A percentile compares a stretch with the other conserved stretches of the same genome.
Evolutionary conservation across 2,888 invertebrate genomes (phyloP).

Genomic region (Drosophila kanekoi): DNA sequence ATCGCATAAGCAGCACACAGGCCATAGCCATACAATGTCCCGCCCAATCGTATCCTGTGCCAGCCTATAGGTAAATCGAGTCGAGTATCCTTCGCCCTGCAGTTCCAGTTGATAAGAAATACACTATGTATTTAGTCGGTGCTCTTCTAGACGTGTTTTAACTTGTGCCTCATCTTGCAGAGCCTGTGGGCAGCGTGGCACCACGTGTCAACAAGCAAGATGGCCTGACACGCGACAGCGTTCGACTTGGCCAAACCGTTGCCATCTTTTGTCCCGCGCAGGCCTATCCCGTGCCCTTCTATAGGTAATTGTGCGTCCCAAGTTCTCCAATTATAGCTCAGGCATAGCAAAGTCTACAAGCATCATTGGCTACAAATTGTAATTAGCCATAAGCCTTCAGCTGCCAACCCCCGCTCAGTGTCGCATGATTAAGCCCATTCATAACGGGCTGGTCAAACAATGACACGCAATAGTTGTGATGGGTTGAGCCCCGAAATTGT

Average conservation of each 20-base stretch:
- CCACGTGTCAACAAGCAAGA: slow-evolving; percentile 90
- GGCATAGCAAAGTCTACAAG: slow-evolving; percentile 50
- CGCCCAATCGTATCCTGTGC: slow-evolving; percentile 89
- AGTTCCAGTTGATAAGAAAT: background rate
- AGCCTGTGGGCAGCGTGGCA: slow-evolving; percentile 86
- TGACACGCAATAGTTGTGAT: slow-evolving; percentile 50
- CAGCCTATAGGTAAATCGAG: slow-evolving; percentile 86
- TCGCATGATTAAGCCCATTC: slow-evolving; percentile 54
- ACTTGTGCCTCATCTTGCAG: slow-evolving; percentile 52
- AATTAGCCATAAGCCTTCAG: slow-evolving; percentile 47
- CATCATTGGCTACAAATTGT: slow-evolving; percentile 59
- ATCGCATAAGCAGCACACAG: slow-evolving; percentile 76
- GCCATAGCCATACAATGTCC: slow-evolving; percentile 89
- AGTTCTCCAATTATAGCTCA: slow-evolving; percentile 45
- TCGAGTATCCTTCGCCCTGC: slow-evolving; percentile 50
- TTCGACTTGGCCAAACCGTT: slow-evolving; percentile 87
- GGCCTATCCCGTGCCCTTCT: slow-evolving; percentile 86
- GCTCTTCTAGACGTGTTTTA: no score
- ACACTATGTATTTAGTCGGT: background rate
- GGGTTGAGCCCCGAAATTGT: background rate
- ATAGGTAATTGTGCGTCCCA: slow-evolving; percentile 84
- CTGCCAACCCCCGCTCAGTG: background rate
- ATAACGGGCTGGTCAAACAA: slow-evolving; percentile 23
- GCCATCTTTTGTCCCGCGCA: slow-evolving; percentile 88
- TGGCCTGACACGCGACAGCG: slow-evolving; percentile 87